Evolutionary conservation across 1,140 invertebrate genomes (phyloP), one percentile per base, ranked within the genome.

Genomic region (Zaprionus kolodkinae): DNA sequence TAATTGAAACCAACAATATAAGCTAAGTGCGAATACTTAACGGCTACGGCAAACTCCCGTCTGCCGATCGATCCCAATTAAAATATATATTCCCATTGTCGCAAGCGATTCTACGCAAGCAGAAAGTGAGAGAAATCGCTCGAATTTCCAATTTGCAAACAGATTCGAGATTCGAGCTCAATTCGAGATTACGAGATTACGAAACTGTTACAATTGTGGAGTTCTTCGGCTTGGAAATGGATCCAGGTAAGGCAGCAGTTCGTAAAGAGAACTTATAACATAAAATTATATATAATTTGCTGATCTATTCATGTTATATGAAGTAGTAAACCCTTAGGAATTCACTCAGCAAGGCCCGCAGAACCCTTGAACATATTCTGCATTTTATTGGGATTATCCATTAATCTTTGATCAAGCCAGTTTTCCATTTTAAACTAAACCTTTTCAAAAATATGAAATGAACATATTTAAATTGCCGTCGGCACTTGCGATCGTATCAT

Each of bases 1-100:
- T 87, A 89, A 87, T 87, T 87, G 85, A 88, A 87, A 89, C 80
- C 78, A 82, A 89, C 80, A 87, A 89, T 89, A 87, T 68, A 75
- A 75, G 73, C 74, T 85, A 81, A 87, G 84, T 88, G 84, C 68
- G 85, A 88, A 74, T 84, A 87, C 67, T 88, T 88, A 87, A 83
- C 83, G 83, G 81, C 65, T 79, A 69, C 60, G 15, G 21, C 33
- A 33, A 55, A 55, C 55, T 35, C 33, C 55, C 55, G 11, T 17
- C 36, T 6, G 25, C 17, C 3, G 7, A 25, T 6, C 60, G 60
- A 71, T 52, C 45, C 55, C 59, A 69, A 69, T 74, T 62, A 74
- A 75, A 64, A 43, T 57, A 45, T 30, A 45, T 17, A 43, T 33
- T 54, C 45, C 15, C 33, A 38, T 35, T 25, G 25, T 25, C 55